Conservation (phyloP, 2,888 invertebrate genomes). For the Drosophila yooni region DNA sequence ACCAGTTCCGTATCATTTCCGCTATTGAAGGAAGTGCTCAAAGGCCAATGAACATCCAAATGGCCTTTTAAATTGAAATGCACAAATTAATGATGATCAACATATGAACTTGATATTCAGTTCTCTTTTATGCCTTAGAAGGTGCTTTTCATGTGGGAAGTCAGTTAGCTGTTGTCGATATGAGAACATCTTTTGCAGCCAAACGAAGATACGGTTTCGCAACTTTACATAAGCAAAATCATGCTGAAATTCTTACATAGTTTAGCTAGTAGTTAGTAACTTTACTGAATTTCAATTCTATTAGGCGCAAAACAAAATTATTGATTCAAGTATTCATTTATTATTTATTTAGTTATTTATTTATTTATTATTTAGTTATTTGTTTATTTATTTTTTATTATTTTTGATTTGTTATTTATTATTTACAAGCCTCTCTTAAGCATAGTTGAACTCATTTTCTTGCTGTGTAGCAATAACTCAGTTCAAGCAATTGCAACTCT, state of each 20-base stretch:
- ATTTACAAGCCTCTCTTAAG: neutral
- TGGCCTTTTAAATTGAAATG: conserved; percentile 56
- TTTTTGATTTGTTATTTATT: neutral
- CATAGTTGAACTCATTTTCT: conserved; percentile 1
- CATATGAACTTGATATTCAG: conserved; percentile 30
- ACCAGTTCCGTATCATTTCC: conserved; percentile 51
- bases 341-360: neutral
- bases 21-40: conserved; percentile 60
- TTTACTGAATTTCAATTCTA: neutral
- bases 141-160: conserved; percentile 33
- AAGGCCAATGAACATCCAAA: conserved; percentile 73
- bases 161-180: neutral
- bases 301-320: neutral
- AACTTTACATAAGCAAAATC: neutral
- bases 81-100: conserved; percentile 26
- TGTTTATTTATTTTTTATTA: neutral
- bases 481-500: conserved; percentile 27
- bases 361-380: neutral
- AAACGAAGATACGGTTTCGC: neutral
- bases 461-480: conserved; percentile 24
- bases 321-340: neutral
- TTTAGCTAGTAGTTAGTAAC: neutral
- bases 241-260: neutral
- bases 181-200: conserved; percentile 18
- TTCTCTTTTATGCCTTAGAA: conserved; percentile 28